These are phyloP conservation scores for Spea multiplicata DNA, from an alignment of 2,113 vertebrate genomes.

Conservation along the genomic window DNA sequence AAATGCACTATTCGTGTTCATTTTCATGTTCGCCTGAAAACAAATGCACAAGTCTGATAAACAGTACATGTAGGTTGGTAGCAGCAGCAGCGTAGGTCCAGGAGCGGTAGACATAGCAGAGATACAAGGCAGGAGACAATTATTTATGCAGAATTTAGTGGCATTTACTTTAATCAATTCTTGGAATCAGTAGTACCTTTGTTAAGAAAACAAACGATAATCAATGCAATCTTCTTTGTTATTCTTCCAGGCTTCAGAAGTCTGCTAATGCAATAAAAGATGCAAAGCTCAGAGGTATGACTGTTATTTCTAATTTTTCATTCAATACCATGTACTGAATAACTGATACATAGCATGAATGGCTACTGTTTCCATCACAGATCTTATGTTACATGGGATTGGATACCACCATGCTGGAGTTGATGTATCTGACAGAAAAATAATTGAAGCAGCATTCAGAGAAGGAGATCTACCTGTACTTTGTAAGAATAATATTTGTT, in stretches of 20 bases:
- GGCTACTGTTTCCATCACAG: conserved; percentile 59
- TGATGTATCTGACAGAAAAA: conserved; percentile 85
- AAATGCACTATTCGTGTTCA: too few relatives aligned
- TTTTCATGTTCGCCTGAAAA: too few relatives aligned
- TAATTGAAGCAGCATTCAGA: conserved; percentile 83
- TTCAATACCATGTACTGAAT: conserved; percentile 22
- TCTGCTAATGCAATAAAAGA: conserved; percentile 81
- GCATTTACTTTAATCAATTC: too few relatives aligned
- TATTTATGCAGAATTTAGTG: too few relatives aligned
- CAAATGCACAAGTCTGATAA: too few relatives aligned
- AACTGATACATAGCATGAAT: conserved; percentile 14
- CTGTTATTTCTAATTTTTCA: conserved; percentile 32
- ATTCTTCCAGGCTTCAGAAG: conserved; percentile 74
- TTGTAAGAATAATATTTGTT: conserved; percentile 72
- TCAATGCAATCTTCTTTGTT: conserved; percentile 23
- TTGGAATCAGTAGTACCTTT: too few relatives aligned
- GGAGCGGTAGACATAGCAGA: too few relatives aligned
- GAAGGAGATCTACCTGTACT: conserved; percentile 88
- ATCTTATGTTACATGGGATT: conserved; percentile 79
- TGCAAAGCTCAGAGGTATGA: conserved; percentile 85
- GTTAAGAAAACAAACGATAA: too few relatives aligned
- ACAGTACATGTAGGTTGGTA: too few relatives aligned
- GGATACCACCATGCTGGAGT: conserved; percentile 95
- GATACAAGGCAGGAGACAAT: too few relatives aligned
- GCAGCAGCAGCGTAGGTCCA: too few relatives aligned